These are phyloP conservation scores for Apis florea DNA, from an alignment of 1,140 invertebrate species.

Conservation along the genomic window DNA sequence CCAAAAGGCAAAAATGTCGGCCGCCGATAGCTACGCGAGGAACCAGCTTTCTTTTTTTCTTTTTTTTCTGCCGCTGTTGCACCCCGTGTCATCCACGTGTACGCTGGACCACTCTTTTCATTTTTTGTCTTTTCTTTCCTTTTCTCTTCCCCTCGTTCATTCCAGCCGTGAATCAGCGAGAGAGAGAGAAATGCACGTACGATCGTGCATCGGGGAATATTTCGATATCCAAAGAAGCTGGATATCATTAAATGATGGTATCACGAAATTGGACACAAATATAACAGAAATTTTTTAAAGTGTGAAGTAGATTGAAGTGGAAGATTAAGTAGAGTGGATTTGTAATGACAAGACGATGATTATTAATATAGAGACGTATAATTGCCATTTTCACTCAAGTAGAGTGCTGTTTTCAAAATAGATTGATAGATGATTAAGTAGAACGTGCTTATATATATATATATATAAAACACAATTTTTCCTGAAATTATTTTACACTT, in stretches of 20 bases:
- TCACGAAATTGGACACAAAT: neutral
- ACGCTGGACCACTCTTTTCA: conserved; percentile 31
- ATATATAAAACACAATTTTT: no score
- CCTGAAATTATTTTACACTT: no score
- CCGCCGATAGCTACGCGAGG: conserved; percentile 31
- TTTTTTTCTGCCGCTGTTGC: conserved; percentile 40
- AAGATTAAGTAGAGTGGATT: neutral
- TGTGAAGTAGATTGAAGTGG: no score
- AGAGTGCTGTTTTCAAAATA: neutral
- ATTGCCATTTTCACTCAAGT: no score
- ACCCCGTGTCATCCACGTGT: conserved; percentile 24
- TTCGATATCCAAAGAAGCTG: neutral
- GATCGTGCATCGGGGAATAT: neutral
- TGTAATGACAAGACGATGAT: neutral
- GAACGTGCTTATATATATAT: neutral
- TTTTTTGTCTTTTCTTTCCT: neutral
- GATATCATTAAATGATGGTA: neutral
- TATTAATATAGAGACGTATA: no score
- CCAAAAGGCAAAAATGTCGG: conserved; percentile 66
- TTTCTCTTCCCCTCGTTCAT: neutral
- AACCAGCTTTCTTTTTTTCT: conserved; percentile 40
- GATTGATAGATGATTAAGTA: neutral
- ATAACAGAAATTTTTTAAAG: no score
- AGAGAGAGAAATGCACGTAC: neutral
- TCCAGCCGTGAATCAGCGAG: conserved; percentile 4